These are phyloP conservation scores for Trachelus iudaicus DNA, from an alignment of 2,888 invertebrate genomes.

Conservation along the genomic window DNA sequence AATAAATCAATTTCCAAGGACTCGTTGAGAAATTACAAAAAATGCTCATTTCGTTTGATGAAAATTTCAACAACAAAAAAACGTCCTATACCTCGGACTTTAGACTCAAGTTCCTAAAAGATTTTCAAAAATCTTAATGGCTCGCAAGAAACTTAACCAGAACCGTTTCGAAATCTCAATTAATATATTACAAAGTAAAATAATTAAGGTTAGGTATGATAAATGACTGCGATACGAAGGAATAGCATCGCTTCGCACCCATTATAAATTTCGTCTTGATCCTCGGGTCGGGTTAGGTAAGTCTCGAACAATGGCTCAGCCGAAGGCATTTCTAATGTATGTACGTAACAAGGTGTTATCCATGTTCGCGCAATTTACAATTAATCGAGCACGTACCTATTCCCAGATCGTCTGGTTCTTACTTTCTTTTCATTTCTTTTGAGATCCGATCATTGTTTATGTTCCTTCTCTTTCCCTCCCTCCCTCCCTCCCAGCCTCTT, in stretches of 20 bases:
- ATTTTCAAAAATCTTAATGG: neutral
- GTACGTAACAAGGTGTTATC: neutral
- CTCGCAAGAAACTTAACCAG: neutral
- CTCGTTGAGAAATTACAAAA: too few species aligned
- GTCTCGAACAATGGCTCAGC: neutral
- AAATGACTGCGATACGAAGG: conserved; percentile 27
- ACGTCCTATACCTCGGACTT: too few species aligned
- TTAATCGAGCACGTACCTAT: neutral
- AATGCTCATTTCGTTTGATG: too few species aligned
- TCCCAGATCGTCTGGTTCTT: neutral
- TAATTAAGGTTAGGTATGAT: conserved; percentile 37
- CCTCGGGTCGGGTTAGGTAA: neutral
- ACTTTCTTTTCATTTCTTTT: neutral
- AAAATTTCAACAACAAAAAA: too few species aligned
- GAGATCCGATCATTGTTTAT: neutral
- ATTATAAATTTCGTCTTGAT: neutral
- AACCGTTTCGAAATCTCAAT: conserved; percentile 37
- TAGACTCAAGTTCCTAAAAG: neutral
- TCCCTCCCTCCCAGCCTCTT: neutral
- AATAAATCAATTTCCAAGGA: too few species aligned
- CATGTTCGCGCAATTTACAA: neutral
- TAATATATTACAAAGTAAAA: conserved; percentile 41
- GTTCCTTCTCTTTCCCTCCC: neutral
- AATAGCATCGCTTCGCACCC: neutral
- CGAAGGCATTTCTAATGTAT: neutral